phyloP scores from a whole-genome alignment of 2,113 vertebrate species.

The Oxyura jamaicensis region DNA sequence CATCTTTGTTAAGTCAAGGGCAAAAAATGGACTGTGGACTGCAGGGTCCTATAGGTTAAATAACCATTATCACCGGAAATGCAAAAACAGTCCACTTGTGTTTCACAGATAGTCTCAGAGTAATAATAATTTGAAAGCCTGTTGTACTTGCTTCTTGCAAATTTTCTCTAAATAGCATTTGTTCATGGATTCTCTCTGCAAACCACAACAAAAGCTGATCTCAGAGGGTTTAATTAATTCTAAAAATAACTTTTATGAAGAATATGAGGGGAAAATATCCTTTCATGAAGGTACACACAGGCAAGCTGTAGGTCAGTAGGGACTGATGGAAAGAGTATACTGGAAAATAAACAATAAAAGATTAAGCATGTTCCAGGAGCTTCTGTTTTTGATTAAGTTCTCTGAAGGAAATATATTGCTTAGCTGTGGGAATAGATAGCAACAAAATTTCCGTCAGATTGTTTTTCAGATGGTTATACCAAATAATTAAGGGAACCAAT shows the following conservation, averaged over 20 bases:
- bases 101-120: background rate
- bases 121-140: background rate
- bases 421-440: background rate
- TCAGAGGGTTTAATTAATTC: conserved; percentile 7
- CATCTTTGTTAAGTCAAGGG: background rate
- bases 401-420: background rate
- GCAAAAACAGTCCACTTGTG: background rate
- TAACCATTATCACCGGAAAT: background rate
- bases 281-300: background rate
- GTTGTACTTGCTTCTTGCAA: background rate
- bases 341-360: background rate
- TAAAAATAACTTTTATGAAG: background rate
- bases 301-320: background rate
- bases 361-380: background rate
- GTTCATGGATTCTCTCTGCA: background rate
- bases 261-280: background rate
- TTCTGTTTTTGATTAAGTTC: background rate
- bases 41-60: background rate
- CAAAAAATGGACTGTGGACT: background rate
- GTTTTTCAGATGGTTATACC: background rate
- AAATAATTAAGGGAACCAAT: background rate
- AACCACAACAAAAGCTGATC: background rate
- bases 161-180: background rate
- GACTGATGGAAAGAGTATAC: background rate
- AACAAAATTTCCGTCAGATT: background rate